Percentiles rank a stretch among this genome's conserved stretches.
These are phyloP conservation scores for Metellina segmentata DNA, from an alignment of 2,888 invertebrate genomes.

Conservation along the genomic window DNA sequence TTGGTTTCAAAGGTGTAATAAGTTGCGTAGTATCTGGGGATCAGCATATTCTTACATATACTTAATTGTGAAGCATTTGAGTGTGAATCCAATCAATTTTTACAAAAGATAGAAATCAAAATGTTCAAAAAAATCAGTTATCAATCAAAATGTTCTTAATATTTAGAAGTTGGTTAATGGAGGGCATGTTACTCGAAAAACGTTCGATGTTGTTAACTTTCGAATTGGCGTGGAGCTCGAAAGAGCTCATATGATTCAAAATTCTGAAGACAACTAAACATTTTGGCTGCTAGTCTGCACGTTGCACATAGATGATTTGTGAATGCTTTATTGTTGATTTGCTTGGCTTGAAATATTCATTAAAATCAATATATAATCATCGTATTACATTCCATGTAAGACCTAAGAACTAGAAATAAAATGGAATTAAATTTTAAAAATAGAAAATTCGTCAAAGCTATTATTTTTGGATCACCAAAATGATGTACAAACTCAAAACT, in stretches of 20 bases:
- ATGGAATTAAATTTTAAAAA: no score
- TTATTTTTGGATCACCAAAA: no score
- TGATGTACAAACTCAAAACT: no score
- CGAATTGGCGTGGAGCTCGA: neutral
- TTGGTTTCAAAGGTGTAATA: neutral
- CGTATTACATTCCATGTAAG: neutral
- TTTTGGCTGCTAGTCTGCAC: conserved; percentile 76
- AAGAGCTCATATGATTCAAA: conserved; percentile 15
- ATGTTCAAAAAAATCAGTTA: neutral
- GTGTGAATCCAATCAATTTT: neutral
- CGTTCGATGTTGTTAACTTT: neutral
- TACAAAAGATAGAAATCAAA: neutral
- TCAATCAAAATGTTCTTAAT: neutral
- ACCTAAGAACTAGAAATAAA: no score
- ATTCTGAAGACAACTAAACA: conserved; percentile 14
- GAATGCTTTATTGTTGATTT: conserved; percentile 43
- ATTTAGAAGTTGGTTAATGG: conserved; percentile 69
- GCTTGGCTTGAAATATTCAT: conserved; percentile 64
- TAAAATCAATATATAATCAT: conserved; percentile 1
- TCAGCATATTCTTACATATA: neutral
- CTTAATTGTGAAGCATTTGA: neutral
- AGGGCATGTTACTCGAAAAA: conserved; percentile 26
- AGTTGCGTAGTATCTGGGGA: neutral
- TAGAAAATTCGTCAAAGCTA: no score
- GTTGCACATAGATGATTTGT: conserved; percentile 75